Evolutionary conservation across 2,113 vertebrate genomes (phyloP), one percentile per base, ranked within the genome.

Genomic region (Thymallus thymallus): DNA sequence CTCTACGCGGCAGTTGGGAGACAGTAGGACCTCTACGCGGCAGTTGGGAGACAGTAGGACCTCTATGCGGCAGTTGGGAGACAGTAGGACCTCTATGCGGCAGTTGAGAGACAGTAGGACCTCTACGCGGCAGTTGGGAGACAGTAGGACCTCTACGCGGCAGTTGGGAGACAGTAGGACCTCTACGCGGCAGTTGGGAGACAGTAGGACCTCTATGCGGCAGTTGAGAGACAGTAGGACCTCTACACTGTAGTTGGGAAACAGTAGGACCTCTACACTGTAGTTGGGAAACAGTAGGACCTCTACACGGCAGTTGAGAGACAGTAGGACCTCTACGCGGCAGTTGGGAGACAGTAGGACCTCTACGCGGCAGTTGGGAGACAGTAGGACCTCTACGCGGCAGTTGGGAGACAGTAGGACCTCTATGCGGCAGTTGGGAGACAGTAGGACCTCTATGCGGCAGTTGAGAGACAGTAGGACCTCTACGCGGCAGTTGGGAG

Each of bases 261-360:
- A n/a, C 14, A 58, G 10, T 58, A 7, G 58, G 71, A 69, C 62
- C 76, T 75, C 69, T 48, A 72, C 64, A 73, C 32, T 16, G 32
- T n/a, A n/a, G n/a, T n/a, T n/a, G n/a, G n/a, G n/a, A n/a, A n/a
- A n/a, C n/a, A n/a, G n/a, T n/a, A n/a, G n/a, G n/a, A n/a, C n/a
- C n/a, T n/a, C n/a, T n/a, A n/a, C 26, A 26, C 26, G 26, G 26
- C 2, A 26, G 26, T 26, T 26, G 26, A 1, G 22, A 5, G 22
- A n/a, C 14, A 58, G 10, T 58, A 7, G 58, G 71, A 69, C 62
- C 76, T 75, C 69, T 48, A 72, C 64, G 2, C 26, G 26, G 26
- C 2, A 26, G 26, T 26, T 26, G 26, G 1, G 22, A 5, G 22
- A n/a, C 14, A 58, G 10, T 58, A 7, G 58, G 71, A 69, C 62